Conservation (phyloP, 2,888 invertebrate species). For the Hypomecis atomaria region DNA sequence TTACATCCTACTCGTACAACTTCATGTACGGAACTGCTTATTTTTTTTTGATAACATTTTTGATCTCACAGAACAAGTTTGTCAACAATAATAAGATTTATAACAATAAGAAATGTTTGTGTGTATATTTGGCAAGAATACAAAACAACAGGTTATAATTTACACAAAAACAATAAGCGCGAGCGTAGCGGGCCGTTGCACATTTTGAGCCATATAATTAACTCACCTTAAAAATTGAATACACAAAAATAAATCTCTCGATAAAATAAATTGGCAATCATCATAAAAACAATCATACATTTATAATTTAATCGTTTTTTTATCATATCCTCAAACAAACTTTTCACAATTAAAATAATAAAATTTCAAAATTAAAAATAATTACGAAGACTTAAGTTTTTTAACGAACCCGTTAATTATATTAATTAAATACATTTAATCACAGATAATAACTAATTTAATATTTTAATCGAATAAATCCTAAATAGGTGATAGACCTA, state of each 20-base stretch:
- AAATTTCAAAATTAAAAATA: neutral
- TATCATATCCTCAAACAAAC: neutral
- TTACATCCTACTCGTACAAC: too few relatives aligned
- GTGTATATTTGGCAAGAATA: too few relatives aligned
- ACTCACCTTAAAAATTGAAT: neutral
- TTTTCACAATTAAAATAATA: neutral
- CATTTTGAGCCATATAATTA: too few relatives aligned
- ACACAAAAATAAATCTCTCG: constrained; percentile 10
- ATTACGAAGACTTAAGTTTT: constrained; percentile 14
- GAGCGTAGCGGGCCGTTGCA: too few relatives aligned
- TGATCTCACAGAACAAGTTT: too few relatives aligned
- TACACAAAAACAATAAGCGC: too few relatives aligned
- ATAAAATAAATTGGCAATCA: constrained; percentile 18
- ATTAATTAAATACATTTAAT: constrained; percentile 38
- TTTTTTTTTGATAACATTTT: too few relatives aligned
- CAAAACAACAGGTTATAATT: too few relatives aligned
- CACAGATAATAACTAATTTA: constrained; percentile 39
- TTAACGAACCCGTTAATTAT: constrained; percentile 12
- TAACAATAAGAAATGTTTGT: too few relatives aligned
- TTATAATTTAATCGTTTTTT: neutral
- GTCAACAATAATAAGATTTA: too few relatives aligned
- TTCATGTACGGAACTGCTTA: too few relatives aligned
- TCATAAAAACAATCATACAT: constrained; percentile 12
- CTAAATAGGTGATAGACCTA: too few relatives aligned
- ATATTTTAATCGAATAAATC: constrained; percentile 21